These are phyloP conservation scores for Porites lobata DNA, from an alignment of 92 coral and sea anemone species.

Conservation along the genomic window DNA sequence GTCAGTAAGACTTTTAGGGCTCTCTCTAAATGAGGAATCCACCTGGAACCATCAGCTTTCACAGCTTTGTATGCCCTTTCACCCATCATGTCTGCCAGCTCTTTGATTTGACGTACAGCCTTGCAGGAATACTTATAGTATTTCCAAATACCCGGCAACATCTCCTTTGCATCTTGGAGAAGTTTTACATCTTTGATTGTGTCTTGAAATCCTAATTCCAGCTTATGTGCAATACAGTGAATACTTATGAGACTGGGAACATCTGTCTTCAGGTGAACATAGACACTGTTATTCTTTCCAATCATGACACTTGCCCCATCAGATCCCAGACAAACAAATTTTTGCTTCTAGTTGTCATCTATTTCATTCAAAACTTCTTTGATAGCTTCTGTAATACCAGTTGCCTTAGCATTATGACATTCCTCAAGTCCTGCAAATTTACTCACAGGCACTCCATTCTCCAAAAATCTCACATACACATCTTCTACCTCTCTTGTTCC, in stretches of 20 bases:
- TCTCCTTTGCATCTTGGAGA: conserved; percentile 24
- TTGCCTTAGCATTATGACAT: conserved; percentile 29
- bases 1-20: conserved; percentile 19
- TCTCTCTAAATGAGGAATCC: conserved; percentile 39
- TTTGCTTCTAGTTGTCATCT: conserved; percentile 12
- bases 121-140: conserved; percentile 35
- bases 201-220: conserved; percentile 16
- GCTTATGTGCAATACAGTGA: conserved; percentile 49
- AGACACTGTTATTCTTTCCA: conserved; percentile 17
- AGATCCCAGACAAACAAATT: conserved; percentile 32
- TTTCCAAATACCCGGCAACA: conserved; percentile 46
- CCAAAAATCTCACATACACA: conserved; percentile 22
- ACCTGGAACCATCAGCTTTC: conserved; percentile 54
- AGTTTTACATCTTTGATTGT: conserved; percentile 4
- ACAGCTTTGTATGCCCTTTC: conserved; percentile 35
- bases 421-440: conserved; percentile 10
- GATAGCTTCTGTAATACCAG: conserved; percentile 14
- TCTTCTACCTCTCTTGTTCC: conserved; percentile 23
- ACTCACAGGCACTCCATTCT: conserved; percentile 16
- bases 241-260: conserved; percentile 18
- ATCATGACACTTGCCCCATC: conserved; percentile 54
- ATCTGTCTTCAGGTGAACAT: conserved; percentile 26
- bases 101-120: conserved; percentile 2
- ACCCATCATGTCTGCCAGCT: conserved; percentile 13
- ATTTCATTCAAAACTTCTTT: conserved; percentile 15